phyloP scores from a whole-genome alignment of 2,113 vertebrate genomes.

The Nothoprocta perdicaria region DNA sequence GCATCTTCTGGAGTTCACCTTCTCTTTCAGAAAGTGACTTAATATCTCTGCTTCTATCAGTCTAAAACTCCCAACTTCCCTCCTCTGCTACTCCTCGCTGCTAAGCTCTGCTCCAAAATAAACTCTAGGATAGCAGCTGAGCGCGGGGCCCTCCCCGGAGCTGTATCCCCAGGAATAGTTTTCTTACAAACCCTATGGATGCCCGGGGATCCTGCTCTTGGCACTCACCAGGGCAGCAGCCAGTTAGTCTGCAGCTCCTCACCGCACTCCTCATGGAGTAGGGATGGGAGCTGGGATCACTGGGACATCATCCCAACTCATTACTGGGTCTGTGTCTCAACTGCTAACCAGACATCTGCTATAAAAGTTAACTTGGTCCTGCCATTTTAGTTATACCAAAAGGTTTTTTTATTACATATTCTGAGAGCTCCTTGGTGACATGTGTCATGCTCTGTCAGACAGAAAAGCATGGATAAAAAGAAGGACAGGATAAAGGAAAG shows the following conservation, averaged over 20 bases:
- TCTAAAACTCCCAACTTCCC: neutral
- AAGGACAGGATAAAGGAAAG: neutral
- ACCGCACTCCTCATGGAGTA: neutral
- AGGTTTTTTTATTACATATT: neutral
- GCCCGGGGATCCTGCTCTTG: neutral
- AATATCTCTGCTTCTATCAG: neutral
- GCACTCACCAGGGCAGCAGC: neutral
- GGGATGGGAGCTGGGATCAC: neutral
- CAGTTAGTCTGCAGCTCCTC: constrained; percentile 24
- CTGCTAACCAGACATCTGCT: neutral
- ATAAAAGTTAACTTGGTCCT: neutral
- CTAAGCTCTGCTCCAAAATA: neutral
- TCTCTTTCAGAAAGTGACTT: neutral
- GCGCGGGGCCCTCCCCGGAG: neutral
- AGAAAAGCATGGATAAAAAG: neutral
- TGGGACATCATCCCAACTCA: constrained; percentile 5
- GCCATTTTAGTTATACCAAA: neutral
- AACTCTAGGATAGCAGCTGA: neutral
- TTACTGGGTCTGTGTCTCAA: neutral
- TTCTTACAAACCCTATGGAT: neutral
- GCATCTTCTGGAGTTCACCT: neutral
- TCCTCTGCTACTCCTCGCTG: neutral
- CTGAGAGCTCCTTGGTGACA: neutral
- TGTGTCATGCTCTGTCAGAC: neutral
- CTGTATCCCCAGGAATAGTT: neutral